Evolutionary conservation across 2,113 vertebrate genomes (phyloP).

Genomic region (Pelmatolapia mariae): DNA sequence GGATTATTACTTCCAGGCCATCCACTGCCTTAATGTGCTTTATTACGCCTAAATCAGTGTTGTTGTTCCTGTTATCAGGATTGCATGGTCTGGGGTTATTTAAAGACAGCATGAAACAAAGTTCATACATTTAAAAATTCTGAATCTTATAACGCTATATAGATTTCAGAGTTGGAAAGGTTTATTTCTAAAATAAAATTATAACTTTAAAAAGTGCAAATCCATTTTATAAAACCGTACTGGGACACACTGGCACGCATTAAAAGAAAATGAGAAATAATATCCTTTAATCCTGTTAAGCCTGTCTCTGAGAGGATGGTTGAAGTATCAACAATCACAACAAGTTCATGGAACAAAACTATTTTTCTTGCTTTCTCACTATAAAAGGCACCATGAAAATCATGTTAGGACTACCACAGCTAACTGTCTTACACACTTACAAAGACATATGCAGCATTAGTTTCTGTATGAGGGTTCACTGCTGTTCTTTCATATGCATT

Average conservation of each 20-base stretch:
- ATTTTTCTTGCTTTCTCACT: background rate
- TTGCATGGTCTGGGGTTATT: background rate
- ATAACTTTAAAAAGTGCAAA: background rate
- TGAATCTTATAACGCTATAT: fast-evolving
- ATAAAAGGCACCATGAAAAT: background rate
- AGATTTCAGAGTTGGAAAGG: background rate
- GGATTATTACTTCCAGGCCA: background rate
- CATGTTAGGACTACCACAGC: fast-evolving
- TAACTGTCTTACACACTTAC: background rate
- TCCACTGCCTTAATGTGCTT: background rate
- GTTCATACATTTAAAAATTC: background rate
- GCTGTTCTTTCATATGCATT: background rate
- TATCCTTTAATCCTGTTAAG: background rate
- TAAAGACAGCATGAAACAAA: background rate
- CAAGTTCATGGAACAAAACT: background rate
- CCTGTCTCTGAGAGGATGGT: background rate
- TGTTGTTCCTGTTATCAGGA: background rate
- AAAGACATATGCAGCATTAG: background rate
- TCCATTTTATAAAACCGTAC: fast-evolving
- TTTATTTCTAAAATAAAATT: background rate
- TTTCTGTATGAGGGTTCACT: background rate
- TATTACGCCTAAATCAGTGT: background rate
- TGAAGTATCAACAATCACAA: background rate
- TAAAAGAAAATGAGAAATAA: background rate
- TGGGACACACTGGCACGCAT: background rate